Evolutionary conservation across 2,888 invertebrate species (phyloP).

Genomic region (Plagodis pulveraria): DNA sequence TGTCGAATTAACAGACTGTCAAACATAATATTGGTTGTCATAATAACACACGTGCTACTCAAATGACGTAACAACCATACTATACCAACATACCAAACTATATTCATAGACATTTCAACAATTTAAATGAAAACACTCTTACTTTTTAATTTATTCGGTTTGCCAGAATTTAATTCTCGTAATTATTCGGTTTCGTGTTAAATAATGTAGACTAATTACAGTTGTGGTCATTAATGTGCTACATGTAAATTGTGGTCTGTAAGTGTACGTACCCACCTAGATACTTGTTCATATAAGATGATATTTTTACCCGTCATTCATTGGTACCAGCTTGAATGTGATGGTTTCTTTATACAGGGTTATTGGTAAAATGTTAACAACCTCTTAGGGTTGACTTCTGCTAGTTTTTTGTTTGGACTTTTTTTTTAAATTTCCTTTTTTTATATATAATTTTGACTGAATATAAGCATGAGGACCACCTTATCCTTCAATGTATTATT

Average conservation of each 20-base stretch:
- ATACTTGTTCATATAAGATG: background rate
- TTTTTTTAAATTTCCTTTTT: too few species aligned
- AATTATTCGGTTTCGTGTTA: slow-evolving; percentile 7
- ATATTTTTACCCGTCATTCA: background rate
- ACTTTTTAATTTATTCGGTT: slow-evolving; percentile 16
- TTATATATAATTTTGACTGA: too few species aligned
- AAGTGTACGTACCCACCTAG: background rate
- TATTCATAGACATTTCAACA: background rate
- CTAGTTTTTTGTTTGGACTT: too few species aligned
- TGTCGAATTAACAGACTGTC: too few species aligned
- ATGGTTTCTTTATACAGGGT: too few species aligned
- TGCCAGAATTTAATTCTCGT: slow-evolving; percentile 11
- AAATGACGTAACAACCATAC: background rate
- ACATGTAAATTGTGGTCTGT: background rate
- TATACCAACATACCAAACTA: background rate
- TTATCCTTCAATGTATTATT: too few species aligned
- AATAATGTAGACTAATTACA: slow-evolving; percentile 11
- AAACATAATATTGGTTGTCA: too few species aligned
- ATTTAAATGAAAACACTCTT: slow-evolving; percentile 16
- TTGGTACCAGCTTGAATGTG: background rate
- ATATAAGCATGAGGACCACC: too few species aligned
- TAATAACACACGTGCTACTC: too few species aligned
- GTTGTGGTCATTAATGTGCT: background rate
- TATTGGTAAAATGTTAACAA: too few species aligned
- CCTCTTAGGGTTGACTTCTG: too few species aligned